Evolutionary conservation across 2,888 invertebrate species (phyloP).

Genomic region (Reticulitermes lucifugus): DNA sequence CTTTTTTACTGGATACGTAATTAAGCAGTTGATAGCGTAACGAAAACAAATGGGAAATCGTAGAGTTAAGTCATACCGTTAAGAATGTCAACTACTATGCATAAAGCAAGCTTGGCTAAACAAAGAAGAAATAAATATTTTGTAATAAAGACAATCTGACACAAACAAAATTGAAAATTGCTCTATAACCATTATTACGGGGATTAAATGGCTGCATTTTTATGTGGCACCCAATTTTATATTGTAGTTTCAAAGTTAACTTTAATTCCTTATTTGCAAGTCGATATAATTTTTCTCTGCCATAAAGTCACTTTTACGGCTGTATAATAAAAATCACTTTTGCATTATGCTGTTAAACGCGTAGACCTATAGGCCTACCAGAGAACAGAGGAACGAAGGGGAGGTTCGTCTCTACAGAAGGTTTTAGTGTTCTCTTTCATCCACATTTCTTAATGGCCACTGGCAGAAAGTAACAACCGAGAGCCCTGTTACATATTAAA

Average conservation of each 20-base stretch:
- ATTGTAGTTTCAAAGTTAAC: background rate
- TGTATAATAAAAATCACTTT: slow-evolving; percentile 4
- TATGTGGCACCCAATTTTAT: background rate
- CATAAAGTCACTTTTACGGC: background rate
- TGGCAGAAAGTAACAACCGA: background rate
- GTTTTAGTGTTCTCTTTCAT: background rate
- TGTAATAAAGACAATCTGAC: background rate
- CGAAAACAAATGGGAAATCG: no score
- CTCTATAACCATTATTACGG: background rate
- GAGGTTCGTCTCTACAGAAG: background rate
- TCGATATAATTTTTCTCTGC: background rate
- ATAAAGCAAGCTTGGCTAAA: background rate
- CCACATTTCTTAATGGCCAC: slow-evolving; percentile 9
- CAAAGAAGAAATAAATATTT: background rate
- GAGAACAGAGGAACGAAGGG: background rate
- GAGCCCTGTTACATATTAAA: background rate
- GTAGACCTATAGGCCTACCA: background rate
- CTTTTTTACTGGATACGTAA: no score
- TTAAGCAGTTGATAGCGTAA: no score
- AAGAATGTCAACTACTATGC: background rate
- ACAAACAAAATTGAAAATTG: background rate
- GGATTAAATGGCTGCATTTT: background rate
- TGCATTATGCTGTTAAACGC: background rate
- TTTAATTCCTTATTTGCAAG: slow-evolving; percentile 8
- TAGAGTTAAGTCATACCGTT: no score